Base-by-base conservation (phyloP, 2,113 vertebrate genomes). In the Trematocara unimaculatum region DNA sequence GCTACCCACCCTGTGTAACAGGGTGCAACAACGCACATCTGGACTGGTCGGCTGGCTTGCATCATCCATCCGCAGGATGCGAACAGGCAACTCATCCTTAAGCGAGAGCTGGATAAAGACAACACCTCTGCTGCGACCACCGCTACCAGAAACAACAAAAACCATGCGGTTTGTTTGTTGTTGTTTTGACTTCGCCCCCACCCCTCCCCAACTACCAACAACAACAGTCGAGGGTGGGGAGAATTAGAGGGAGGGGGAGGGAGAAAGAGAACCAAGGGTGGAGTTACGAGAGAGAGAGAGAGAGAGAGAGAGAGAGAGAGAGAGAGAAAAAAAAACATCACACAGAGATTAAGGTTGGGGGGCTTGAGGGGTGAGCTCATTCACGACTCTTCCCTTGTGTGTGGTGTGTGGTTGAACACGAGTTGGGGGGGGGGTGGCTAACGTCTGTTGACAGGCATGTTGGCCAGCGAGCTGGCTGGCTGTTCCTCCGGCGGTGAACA, bases 151-250 rank as follows among this genome's bases (percentile, higher is more conserved):
- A 88, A 84, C 82, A 93, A 95, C 90, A 95, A 89, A 85, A 94
- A 89, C 81, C 94, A 96, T 51, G 92, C 62, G 92, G 88, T 81
- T 85, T 93, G 87, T 86, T 94, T 92, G 90, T 93, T 95, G 91
- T 95, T 94, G 93, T 93, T 94, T 91, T 84, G 79, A 60, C 42
- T 91, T 77, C 18, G 87, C 87, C 38, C 15, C 29, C 38, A 18
- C 58, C 74, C 56, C 56, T 60, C 56, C 56, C 56, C 56, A 60
- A 64, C 60, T 18, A 64, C 60, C 17, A 64, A 64, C 60, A 64
- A 64, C 85, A 81, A 74, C 89, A 86, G 49, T 53, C 1, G 77
- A 91, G 85, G 90, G 89, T 84, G 89, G 88, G 86, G 87, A 60
- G 49, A 77, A 81, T 81, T 42, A 79, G 31, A 15, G 33, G 62